Evolutionary conservation across 2,888 invertebrate species (phyloP), one percentile per base, ranked within the genome.

Genomic region (Pristionchus japonicus): DNA sequence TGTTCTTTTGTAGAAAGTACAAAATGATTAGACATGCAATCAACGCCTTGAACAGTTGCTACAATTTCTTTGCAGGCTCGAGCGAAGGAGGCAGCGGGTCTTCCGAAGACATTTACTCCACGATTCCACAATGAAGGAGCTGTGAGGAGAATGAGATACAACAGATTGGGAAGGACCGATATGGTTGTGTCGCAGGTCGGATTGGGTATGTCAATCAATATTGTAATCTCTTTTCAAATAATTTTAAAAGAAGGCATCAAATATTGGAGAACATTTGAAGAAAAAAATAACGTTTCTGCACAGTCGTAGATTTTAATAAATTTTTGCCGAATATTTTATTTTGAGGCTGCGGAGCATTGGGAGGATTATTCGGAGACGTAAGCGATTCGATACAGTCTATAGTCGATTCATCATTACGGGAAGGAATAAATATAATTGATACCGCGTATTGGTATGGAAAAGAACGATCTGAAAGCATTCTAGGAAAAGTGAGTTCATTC

Each of bases 401-500:
- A 0, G 96, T 98, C 61, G 96, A 96, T 86, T 95, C 96, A 91
- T 96, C 97, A 0, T 94, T 98, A 3, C 96, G 96, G 93, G 95
- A 95, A 64, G 98, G 98, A 11, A 96, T 98, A 31, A 98, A 98
- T 95, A 97, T 97, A 93, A 96, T 98, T 89, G 98, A 98, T 94
- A 98, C 97, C 0, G 97, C 97, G 0, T 97, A 97, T 0, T 98
- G 96, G 96, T 98, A 98, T 94, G 98, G 98, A 0, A 96, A 97
- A 94, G 97, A 98, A 0, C 96, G 96, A 89, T 97, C 98, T 0
- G 98, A 98, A 95, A 96, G 96, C 90, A 96, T 97, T 20, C 95
- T 98, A 37, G 98, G 98, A 90, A 96, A 97, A 96, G 95, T 95
- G 90, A 52, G 74, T 77, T 34, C n/a, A 82, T 15, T 82, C 57